Evolutionary conservation across 2,888 invertebrate species (phyloP).

Genomic region (Carterocephalus palaemon): DNA sequence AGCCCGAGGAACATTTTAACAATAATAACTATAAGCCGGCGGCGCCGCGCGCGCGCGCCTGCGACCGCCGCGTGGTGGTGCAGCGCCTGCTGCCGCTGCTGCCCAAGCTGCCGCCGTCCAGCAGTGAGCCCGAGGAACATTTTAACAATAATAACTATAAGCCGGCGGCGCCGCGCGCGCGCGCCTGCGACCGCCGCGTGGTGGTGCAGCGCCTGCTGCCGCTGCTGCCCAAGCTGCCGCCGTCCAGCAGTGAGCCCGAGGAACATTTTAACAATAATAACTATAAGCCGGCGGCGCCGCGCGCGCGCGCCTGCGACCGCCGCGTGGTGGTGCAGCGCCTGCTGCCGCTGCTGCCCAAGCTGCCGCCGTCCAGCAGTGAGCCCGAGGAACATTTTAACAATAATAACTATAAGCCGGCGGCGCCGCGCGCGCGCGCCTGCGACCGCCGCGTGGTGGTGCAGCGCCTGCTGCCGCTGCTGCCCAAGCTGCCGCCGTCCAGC

Average conservation of each 20-base stretch:
- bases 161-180: too few species aligned
- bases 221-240: slow-evolving; percentile 80
- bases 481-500: slow-evolving; percentile 69
- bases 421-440: too few species aligned
- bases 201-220: slow-evolving; percentile 57
- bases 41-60: too few species aligned
- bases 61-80: slow-evolving; percentile 4
- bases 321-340: slow-evolving; percentile 48
- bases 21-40: too few species aligned
- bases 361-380: slow-evolving; percentile 61
- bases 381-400: too few species aligned
- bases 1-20: too few species aligned
- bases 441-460: slow-evolving; percentile 6
- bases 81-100: slow-evolving; percentile 81
- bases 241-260: slow-evolving; percentile 53
- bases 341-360: slow-evolving; percentile 82
- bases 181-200: slow-evolving; percentile 5
- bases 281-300: too few species aligned
- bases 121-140: too few species aligned
- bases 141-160: too few species aligned
- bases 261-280: too few species aligned
- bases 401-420: too few species aligned
- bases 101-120: slow-evolving; percentile 73
- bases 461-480: slow-evolving; percentile 83
- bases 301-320: too few species aligned